Evolutionary conservation across 2,888 invertebrate species (phyloP).

Genomic region (Antheraea assamensis): DNA sequence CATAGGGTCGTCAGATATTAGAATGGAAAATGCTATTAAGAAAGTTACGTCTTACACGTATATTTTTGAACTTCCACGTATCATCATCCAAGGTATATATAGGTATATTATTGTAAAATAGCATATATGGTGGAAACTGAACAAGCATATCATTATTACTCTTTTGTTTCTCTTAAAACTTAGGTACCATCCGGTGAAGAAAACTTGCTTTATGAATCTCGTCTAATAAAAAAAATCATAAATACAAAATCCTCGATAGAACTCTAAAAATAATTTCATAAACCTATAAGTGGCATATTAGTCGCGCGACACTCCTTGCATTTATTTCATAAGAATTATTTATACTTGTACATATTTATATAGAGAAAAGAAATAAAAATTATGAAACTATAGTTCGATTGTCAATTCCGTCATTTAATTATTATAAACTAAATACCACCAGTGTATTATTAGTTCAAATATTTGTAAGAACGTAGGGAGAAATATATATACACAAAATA

Average conservation of each 20-base stretch:
- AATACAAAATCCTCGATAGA: neutral
- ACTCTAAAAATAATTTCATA: neutral
- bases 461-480: neutral
- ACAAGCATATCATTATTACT: too few relatives aligned
- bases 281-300: too few relatives aligned
- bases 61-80: neutral
- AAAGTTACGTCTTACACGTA: neutral
- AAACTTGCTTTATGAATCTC: neutral
- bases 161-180: neutral
- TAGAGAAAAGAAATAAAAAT: neutral
- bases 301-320: too few relatives aligned
- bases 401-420: neutral
- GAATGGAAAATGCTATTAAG: neutral
- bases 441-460: neutral
- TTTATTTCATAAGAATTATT: neutral
- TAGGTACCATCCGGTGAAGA: neutral
- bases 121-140: too few relatives aligned
- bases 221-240: too few relatives aligned
- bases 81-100: too few relatives aligned
- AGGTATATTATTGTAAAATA: too few relatives aligned
- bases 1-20: conserved; percentile 48
- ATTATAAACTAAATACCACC: too few relatives aligned
- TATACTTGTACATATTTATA: neutral
- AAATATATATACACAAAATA: neutral
- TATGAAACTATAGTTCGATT: neutral